These are phyloP conservation scores for Tetrapedia diversipes DNA, from an alignment of 2,888 invertebrate genomes.

Conservation along the genomic window DNA sequence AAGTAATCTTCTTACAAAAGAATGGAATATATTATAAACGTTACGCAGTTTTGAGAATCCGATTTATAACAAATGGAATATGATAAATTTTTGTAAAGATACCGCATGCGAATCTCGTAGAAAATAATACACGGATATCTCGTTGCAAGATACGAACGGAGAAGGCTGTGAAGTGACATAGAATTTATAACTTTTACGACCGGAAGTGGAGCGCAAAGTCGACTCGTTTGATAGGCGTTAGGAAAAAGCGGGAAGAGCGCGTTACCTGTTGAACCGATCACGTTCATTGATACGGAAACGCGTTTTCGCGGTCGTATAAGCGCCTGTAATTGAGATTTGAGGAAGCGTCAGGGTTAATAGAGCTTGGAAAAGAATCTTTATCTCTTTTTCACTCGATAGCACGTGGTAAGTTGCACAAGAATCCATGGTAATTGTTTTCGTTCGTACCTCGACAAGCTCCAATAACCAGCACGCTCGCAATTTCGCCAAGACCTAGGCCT, in stretches of 20 bases:
- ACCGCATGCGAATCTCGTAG: too few relatives aligned
- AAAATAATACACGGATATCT: not conserved
- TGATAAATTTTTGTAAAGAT: not conserved
- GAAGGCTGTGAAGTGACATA: slow-evolving; percentile 3
- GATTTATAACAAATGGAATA: not conserved
- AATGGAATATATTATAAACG: too few relatives aligned
- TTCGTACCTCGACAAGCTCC: slow-evolving; percentile 74
- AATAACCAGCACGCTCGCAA: slow-evolving; percentile 71
- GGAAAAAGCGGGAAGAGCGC: slow-evolving; percentile 13
- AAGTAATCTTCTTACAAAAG: not conserved
- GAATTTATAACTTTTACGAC: slow-evolving; percentile 6
- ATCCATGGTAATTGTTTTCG: slow-evolving; percentile 63
- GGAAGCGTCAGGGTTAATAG: slow-evolving; percentile 72
- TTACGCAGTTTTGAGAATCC: too few relatives aligned
- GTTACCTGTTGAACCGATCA: slow-evolving; percentile 22
- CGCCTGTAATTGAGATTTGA: slow-evolving; percentile 28
- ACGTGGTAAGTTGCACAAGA: slow-evolving; percentile 21
- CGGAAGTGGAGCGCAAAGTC: slow-evolving; percentile 10
- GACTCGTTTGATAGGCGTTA: not conserved
- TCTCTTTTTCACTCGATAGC: slow-evolving; percentile 29
- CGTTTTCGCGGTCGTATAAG: slow-evolving; percentile 51
- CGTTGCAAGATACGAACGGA: not conserved
- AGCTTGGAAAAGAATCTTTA: slow-evolving; percentile 63
- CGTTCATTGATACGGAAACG: slow-evolving; percentile 59
- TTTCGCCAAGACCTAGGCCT: slow-evolving; percentile 72